Conservation (phyloP, 35 echinoderm and acorn worm genomes). For the Patiria miniata region DNA sequence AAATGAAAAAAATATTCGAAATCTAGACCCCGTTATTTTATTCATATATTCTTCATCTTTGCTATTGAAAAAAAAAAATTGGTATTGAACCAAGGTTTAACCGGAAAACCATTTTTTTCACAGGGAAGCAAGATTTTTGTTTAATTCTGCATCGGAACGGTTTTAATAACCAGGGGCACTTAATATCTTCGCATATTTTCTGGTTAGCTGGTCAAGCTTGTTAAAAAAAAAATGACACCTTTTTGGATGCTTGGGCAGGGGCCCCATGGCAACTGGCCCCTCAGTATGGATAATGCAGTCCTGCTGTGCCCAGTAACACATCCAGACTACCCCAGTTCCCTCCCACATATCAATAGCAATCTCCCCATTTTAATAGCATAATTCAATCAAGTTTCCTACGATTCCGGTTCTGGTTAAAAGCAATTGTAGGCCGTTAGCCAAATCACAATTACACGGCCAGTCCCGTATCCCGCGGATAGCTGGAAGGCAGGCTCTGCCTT, state of each 20-base stretch:
- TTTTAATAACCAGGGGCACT: background rate
- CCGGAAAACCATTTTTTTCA: no score
- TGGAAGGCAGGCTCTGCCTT: constrained; percentile 6
- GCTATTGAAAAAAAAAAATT: no score
- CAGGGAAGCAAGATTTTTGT: no score
- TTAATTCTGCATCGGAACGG: no score
- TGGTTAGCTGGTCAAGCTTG: background rate
- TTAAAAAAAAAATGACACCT: no score
- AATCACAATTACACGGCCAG: background rate
- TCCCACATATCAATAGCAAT: constrained; percentile 21
- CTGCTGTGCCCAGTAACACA: no score
- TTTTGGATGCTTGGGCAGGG: no score
- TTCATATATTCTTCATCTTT: no score
- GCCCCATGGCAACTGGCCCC: background rate
- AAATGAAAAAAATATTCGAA: no score
- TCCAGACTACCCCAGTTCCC: background rate
- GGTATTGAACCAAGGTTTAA: no score
- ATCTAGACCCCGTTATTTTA: no score
- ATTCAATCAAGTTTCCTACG: constrained; percentile 9
- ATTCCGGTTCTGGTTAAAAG: constrained; percentile 16
- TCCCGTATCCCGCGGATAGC: background rate
- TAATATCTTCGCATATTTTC: background rate
- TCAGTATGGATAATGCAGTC: background rate
- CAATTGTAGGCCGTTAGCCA: background rate
- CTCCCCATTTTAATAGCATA: background rate